Conservation (phyloP, 2,888 invertebrate genomes). For the Pogonocherus hispidulus region DNA sequence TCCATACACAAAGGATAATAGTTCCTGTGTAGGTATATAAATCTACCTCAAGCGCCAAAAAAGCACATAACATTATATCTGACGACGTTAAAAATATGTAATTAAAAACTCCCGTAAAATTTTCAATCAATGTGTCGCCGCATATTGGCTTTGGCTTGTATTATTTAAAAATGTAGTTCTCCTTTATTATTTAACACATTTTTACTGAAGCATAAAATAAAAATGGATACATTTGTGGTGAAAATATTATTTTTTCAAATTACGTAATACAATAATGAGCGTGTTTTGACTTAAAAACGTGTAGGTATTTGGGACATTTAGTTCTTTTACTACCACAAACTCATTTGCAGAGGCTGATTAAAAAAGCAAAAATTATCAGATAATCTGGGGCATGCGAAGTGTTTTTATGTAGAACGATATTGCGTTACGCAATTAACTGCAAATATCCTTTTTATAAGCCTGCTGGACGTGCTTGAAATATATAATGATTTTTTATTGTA, state of each 20-base stretch:
- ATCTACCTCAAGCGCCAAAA: no score
- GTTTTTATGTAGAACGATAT: background rate
- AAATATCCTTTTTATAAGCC: background rate
- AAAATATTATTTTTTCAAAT: background rate
- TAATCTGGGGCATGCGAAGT: background rate
- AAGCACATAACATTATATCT: no score
- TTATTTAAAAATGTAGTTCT: background rate
- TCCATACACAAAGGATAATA: no score
- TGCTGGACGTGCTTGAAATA: background rate
- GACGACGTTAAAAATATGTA: no score
- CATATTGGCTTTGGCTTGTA: no score
- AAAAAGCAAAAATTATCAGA: background rate
- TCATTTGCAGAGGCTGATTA: background rate
- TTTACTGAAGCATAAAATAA: background rate
- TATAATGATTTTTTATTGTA: no score
- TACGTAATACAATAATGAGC: background rate
- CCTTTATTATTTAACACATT: background rate
- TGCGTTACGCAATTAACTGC: background rate
- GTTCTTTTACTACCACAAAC: background rate
- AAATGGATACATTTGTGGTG: background rate
- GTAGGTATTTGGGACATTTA: background rate
- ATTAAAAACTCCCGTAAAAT: no score
- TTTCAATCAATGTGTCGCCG: no score
- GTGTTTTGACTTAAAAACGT: no score
- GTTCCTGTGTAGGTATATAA: no score